Base-by-base conservation (phyloP, 2,113 vertebrate species). In the Eudyptes chrysolophus region DNA sequence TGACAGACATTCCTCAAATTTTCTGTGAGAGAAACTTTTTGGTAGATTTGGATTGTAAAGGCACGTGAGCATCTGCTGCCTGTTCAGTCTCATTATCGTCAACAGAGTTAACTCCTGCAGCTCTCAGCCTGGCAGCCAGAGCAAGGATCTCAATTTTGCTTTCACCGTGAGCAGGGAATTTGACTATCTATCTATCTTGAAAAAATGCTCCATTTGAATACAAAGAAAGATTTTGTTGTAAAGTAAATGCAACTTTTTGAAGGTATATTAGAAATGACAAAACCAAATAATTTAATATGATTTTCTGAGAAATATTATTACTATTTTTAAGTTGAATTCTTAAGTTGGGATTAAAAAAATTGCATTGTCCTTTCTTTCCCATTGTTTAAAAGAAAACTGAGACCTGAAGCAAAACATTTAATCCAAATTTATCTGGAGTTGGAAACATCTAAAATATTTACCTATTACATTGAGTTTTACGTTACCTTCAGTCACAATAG, bases 1-100 rank as follows among this genome's bases (percentile, higher is more conserved):
- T 98, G 98, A 97, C 98, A 98, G 97, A 97, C 97, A 97, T 98
- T 98, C 97, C 97, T 97, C 95, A 96, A 34, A 94, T 97, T 96
- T 98, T 96, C 96, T 94, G 96, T 94, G 98, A 96, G 94, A 97
- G 93, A 97, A 98, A 98, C 96, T 97, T 98, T 97, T 96, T 82
- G 87, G 97, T 93, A 94, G 93, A 95, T 97, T 98, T 96, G 98
- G 98, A 98, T 99, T 99, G 99, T 99, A 99, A 99, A 99, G 99
- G 99, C 99, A 99, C 98, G 98, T 98, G 99, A 99, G 99, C 99
- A 99, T 99, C 99, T 99, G 99, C 98, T 97, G 97, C 98, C 98
- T 99, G 98, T 97, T 98, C 97, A 94, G 98, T 97, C 98, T 99
- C 98, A 99, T 99, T 99, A 98, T 98, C 98, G 98, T 98, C 98